Evolutionary conservation across 2,113 vertebrate genomes (phyloP).

Genomic region (Mustela nigripes): DNA sequence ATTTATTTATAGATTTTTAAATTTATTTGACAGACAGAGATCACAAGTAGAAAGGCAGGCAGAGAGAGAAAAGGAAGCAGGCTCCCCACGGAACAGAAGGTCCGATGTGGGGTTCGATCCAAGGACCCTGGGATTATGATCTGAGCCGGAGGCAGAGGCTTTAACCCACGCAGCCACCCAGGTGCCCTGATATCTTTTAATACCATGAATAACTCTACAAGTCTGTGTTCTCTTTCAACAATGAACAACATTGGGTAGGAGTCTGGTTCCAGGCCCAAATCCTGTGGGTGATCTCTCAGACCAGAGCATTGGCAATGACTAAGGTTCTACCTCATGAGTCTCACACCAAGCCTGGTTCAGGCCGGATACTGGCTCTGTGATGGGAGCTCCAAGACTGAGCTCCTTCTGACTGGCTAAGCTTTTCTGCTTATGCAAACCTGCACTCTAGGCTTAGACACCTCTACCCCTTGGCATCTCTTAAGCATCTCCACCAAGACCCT

Average conservation of each 20-base stretch:
- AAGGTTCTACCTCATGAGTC: neutral
- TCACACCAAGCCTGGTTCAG: neutral
- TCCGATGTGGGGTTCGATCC: no score
- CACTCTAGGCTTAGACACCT: neutral
- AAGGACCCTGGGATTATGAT: no score
- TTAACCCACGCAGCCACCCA: no score
- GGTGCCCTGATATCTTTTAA: no score
- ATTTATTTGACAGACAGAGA: no score
- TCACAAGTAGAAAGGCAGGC: no score
- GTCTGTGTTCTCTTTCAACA: neutral
- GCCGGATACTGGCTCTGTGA: neutral
- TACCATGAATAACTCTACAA: neutral
- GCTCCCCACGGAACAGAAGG: no score
- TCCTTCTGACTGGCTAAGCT: no score
- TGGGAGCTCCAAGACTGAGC: neutral
- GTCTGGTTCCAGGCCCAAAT: neutral
- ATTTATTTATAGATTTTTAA: no score
- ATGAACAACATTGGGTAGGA: neutral
- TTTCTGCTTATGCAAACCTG: neutral
- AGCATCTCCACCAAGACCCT: neutral
- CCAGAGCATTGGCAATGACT: neutral
- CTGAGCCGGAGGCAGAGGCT: no score
- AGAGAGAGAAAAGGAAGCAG: no score
- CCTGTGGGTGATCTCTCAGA: neutral
- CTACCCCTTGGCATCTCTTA: neutral